These are phyloP conservation scores for Drosophila repletoides DNA, from an alignment of 1,140 invertebrate genomes.

Conservation along the genomic window DNA sequence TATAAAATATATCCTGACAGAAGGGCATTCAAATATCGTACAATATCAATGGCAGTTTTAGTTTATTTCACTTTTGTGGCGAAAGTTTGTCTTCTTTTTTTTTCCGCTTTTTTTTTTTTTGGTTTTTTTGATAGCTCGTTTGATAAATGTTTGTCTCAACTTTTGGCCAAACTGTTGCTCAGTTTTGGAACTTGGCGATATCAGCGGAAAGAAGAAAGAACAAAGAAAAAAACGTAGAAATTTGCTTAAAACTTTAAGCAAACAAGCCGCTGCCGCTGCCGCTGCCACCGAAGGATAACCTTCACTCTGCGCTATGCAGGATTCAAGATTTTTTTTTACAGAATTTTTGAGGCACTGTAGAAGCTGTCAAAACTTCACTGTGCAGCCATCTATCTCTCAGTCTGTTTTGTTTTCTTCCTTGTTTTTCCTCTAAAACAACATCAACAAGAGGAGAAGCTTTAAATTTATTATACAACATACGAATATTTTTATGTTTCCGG, in stretches of 20 bases:
- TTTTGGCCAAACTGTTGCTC: conserved; percentile 73
- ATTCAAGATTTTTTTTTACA: no score
- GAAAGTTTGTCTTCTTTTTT: neutral
- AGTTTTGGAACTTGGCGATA: conserved; percentile 44
- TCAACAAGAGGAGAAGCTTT: no score
- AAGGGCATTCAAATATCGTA: conserved; percentile 13
- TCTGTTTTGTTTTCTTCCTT: neutral
- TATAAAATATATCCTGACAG: neutral
- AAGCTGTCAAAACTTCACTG: conserved; percentile 33
- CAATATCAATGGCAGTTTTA: neutral
- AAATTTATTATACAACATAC: conserved; percentile 25
- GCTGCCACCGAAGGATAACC: no score
- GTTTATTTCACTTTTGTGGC: conserved; percentile 28
- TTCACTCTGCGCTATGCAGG: no score
- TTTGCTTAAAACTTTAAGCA: conserved; percentile 72
- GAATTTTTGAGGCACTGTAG: neutral
- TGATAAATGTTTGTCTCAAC: conserved; percentile 74
- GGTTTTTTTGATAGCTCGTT: conserved; percentile 46
- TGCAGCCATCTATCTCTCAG: conserved; percentile 28
- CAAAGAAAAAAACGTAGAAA: conserved; percentile 39
- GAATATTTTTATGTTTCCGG: conserved; percentile 17
- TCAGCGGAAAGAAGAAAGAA: conserved; percentile 16
- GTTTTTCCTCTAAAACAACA: no score
- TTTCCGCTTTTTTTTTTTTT: conserved; percentile 31
- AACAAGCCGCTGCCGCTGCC: conserved; percentile 48